Base-by-base conservation (phyloP, 2,888 invertebrate species). In the Caenorhabditis panamensis region DNA sequence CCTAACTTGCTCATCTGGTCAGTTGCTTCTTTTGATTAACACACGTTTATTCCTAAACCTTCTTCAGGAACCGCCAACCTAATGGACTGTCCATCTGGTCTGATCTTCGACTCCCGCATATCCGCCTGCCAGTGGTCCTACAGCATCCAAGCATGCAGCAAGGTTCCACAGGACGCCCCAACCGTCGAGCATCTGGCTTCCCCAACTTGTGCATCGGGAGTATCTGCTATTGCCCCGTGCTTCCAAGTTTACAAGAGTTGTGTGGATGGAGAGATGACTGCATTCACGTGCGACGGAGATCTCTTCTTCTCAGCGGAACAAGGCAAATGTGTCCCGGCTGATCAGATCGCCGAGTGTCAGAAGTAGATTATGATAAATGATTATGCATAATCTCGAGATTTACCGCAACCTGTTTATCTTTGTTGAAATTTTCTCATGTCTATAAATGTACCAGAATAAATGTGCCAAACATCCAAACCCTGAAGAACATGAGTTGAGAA, bases 81-180 rank as follows among this genome's bases (percentile, higher is more conserved):
- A n/a, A 73, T 79, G 79, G 73, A 73, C 24, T 79, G 79, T 26
- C 79, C 79, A 51, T 67, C 79, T 26, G 36, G 67, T 13, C 66
- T 79, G 28, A 63, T 73, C 36, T 79, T 73, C 49, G 68, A 73
- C 20, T 28, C 13, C 0, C 69, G 61, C 6, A 69, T 80, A 22
- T 64, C 59, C 11, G 73, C 68, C 3, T 81, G 81, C 37, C 77
- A 81, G 28, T 81, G 72, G 31, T 49, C 67, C 2, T 37, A 44
- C 41, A 64, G 56, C 56, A 67, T 81, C 22, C 69, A 67, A 24
- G 67, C 44, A 9, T 76, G 76, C 22, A 41, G 56, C 9, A 64
- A 63, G 41, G 75, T 36, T 22, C 54, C 63, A 36, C 58, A 58
- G 8, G 49, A 62, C 18, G 56, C 36, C 16, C 22, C 53, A 13